A percentile compares a stretch with the other conserved stretches of the same genome.
Evolutionary conservation across 2,797 vertebrate genomes (phyloP).

Genomic region (Lophotriccus pileatus): DNA sequence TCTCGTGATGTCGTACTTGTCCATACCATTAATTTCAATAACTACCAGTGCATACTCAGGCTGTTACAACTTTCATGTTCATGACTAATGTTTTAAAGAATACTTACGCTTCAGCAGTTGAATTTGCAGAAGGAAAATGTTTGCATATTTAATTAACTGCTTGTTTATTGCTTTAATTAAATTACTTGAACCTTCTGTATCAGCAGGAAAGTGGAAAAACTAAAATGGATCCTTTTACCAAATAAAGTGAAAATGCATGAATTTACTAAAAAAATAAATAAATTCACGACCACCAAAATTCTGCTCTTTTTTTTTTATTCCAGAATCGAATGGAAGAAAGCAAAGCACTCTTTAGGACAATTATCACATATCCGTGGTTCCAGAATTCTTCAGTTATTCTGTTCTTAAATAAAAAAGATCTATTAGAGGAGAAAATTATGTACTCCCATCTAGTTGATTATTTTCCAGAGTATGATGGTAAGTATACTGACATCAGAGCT

Average conservation of each 20-base stretch:
- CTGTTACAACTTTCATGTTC: background rate
- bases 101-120: background rate
- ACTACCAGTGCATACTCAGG: background rate
- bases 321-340: slow-evolving; percentile 90
- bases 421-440: slow-evolving; percentile 88
- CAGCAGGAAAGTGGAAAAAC: background rate
- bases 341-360: slow-evolving; percentile 87
- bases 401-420: slow-evolving; percentile 89
- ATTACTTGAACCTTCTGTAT: background rate
- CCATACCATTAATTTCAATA: background rate
- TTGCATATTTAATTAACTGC: background rate
- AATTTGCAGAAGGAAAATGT: background rate
- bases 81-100: background rate
- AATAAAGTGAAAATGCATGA: background rate
- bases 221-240: background rate
- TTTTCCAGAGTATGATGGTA: slow-evolving; percentile 87
- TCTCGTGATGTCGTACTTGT: background rate
- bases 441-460: slow-evolving; percentile 87
- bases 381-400: slow-evolving; percentile 88
- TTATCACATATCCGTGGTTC: slow-evolving; percentile 89
- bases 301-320: slow-evolving; percentile 33
- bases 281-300: background rate
- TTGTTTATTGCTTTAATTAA: background rate
- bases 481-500: slow-evolving; percentile 24
- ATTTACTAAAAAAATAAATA: background rate